Evolutionary conservation across 2,113 vertebrate genomes (phyloP).

Genomic region (pig (Sus scrofa)): DNA sequence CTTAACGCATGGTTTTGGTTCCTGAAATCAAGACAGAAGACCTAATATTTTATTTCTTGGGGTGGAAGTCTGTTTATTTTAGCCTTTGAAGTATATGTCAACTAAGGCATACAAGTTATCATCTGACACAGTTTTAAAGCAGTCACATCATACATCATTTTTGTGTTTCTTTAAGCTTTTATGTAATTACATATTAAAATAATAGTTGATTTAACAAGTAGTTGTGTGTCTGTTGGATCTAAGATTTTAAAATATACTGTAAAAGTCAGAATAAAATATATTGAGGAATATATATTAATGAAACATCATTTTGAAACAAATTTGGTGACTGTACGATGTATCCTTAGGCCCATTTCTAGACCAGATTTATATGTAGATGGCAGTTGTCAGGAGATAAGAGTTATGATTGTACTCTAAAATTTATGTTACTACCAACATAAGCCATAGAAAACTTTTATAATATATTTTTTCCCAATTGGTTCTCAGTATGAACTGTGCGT

Average conservation of each 20-base stretch:
- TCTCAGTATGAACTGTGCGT: slow-evolving; percentile 57
- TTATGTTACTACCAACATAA: slow-evolving; percentile 69
- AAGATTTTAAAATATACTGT: slow-evolving; percentile 15
- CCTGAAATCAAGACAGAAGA: slow-evolving; percentile 33
- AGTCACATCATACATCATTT: background rate
- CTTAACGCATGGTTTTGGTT: background rate
- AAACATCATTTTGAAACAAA: slow-evolving; percentile 43
- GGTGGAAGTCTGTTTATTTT: background rate
- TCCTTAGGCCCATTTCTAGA: slow-evolving; percentile 39
- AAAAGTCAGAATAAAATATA: slow-evolving; percentile 59
- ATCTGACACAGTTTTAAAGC: slow-evolving; percentile 9
- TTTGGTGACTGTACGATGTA: background rate
- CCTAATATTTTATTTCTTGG: slow-evolving; percentile 41
- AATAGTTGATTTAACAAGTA: background rate
- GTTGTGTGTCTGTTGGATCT: background rate
- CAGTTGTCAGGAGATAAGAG: slow-evolving; percentile 62
- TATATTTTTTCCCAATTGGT: slow-evolving; percentile 62
- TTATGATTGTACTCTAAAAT: slow-evolving; percentile 62
- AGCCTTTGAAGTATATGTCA: slow-evolving; percentile 28
- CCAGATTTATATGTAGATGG: slow-evolving; percentile 29
- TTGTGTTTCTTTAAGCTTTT: background rate
- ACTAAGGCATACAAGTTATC: background rate
- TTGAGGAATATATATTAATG: slow-evolving; percentile 42
- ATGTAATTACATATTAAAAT: slow-evolving; percentile 23
- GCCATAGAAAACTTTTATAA: slow-evolving; percentile 59